Conservation (phyloP, 2,113 vertebrate species). For the Toxostoma redivivum region DNA sequence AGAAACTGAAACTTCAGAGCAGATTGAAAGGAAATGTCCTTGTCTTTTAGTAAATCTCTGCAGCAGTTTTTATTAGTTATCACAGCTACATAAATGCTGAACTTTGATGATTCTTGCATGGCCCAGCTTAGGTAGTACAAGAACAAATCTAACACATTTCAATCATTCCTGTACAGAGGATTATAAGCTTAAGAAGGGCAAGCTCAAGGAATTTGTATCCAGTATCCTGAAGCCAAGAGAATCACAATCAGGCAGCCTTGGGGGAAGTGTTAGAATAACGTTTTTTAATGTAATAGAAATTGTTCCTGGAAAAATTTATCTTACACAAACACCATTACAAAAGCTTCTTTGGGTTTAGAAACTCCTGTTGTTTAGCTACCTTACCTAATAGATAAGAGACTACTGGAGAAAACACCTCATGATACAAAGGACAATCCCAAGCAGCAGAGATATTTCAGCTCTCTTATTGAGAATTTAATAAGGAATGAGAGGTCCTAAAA, state of each 20-base stretch:
- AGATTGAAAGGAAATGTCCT: neutral
- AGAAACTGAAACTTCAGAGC: neutral
- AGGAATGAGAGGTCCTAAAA: neutral
- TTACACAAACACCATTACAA: neutral
- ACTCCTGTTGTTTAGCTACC: neutral
- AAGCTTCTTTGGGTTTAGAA: neutral
- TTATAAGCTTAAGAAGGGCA: conserved; percentile 5
- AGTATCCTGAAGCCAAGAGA: neutral
- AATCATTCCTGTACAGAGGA: conserved; percentile 10
- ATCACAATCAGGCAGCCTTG: neutral
- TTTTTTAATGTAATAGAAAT: neutral
- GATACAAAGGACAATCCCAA: neutral
- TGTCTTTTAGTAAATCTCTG: neutral
- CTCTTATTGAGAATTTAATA: neutral
- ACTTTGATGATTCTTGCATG: neutral
- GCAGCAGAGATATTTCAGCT: neutral
- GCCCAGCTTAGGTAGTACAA: neutral
- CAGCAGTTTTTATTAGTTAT: neutral
- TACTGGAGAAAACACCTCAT: neutral
- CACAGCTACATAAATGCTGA: neutral
- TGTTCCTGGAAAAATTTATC: neutral
- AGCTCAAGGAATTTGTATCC: neutral
- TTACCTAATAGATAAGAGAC: neutral
- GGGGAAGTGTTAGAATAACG: neutral
- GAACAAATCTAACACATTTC: conserved; percentile 11